Evolutionary conservation across 2,888 invertebrate genomes (phyloP).

Genomic region (Notocelia uddmanniana): DNA sequence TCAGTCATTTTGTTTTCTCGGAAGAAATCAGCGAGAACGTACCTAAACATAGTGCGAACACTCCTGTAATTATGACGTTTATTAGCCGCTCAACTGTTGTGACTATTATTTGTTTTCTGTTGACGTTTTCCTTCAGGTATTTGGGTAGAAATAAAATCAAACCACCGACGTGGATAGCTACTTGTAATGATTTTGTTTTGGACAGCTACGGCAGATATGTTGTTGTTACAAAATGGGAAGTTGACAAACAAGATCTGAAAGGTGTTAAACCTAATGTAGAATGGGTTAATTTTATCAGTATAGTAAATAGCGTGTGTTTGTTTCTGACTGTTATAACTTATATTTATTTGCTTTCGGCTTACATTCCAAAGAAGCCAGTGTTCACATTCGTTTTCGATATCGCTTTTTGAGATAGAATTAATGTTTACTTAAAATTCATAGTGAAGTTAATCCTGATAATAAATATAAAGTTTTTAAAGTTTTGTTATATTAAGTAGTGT

Average conservation of each 20-base stretch:
- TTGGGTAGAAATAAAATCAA: conserved; percentile 49
- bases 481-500: not conserved
- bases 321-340: conserved; percentile 52
- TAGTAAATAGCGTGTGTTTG: conserved; percentile 52
- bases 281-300: conserved; percentile 59
- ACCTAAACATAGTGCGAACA: conserved; percentile 54
- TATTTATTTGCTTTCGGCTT: conserved; percentile 52
- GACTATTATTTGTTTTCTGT: conserved; percentile 51
- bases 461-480: not conserved
- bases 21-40: conserved; percentile 51
- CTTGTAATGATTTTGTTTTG: conserved; percentile 53
- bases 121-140: conserved; percentile 54
- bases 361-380: conserved; percentile 52
- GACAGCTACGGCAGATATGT: conserved; percentile 51
- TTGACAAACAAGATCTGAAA: conserved; percentile 22
- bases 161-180: conserved; percentile 53
- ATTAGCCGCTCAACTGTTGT: conserved; percentile 58
- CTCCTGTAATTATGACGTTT: conserved; percentile 61
- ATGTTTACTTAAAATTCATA: not conserved
- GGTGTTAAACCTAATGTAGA: conserved; percentile 44
- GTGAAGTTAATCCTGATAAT: no score
- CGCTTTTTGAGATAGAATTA: conserved; percentile 3
- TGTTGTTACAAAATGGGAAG: conserved; percentile 54
- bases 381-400: conserved; percentile 18
- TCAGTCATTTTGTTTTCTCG: conserved; percentile 56